Evolutionary conservation across 2,113 vertebrate species (phyloP).

Genomic region (Coryphaenoides rupestris): DNA sequence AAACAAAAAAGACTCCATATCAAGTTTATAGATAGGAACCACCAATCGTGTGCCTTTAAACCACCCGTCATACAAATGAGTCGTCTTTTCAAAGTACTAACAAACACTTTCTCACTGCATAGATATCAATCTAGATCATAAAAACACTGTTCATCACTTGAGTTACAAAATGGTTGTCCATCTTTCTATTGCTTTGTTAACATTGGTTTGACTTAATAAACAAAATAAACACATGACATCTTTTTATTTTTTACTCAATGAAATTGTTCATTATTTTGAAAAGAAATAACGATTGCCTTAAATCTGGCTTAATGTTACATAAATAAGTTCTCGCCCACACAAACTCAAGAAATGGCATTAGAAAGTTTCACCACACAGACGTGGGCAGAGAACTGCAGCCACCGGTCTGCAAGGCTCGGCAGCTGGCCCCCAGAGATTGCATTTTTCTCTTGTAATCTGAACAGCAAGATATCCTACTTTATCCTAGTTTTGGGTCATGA

Average conservation of each 20-base stretch:
- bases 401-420: too few relatives aligned
- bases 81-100: conserved; percentile 22
- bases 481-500: too few relatives aligned
- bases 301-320: conserved; percentile 39
- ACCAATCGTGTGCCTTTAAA: conserved; percentile 32
- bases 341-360: too few relatives aligned
- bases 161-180: conserved; percentile 8
- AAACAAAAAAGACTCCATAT: conserved; percentile 25
- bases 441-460: too few relatives aligned
- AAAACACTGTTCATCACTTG: too few relatives aligned
- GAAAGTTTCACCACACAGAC: too few relatives aligned
- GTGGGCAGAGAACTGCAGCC: too few relatives aligned
- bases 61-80: conserved; percentile 16
- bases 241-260: conserved; percentile 26
- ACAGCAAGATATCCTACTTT: too few relatives aligned
- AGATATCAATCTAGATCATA: conserved; percentile 6
- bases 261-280: conserved; percentile 34
- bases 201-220: conserved; percentile 19
- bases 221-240: conserved; percentile 28
- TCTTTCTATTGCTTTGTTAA: conserved; percentile 7
- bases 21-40: conserved; percentile 37
- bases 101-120: conserved; percentile 11
- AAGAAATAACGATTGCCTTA: conserved; percentile 17
- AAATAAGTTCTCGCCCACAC: conserved; percentile 31
- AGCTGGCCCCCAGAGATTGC: too few relatives aligned